Base-by-base conservation (phyloP, 2,888 invertebrate species). In the Tanytarsus gracilentus region DNA sequence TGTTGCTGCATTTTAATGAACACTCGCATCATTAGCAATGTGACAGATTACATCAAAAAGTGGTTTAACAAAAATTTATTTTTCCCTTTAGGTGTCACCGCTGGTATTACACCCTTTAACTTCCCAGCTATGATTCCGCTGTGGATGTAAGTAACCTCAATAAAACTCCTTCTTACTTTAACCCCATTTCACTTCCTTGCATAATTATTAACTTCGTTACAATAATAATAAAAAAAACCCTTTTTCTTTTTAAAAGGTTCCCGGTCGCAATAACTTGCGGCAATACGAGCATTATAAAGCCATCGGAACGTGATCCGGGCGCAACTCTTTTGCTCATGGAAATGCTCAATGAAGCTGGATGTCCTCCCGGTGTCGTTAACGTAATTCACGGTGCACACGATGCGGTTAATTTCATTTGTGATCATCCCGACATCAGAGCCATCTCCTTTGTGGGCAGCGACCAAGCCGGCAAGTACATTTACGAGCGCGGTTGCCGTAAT, bases 91-190 rank as follows among this genome's bases (percentile, higher is more conserved):
- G 99, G 99, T 36, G 73, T 74, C 3, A 87, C 88, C 27, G 90
- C 87, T 68, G 96, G 97, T 52, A 94, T 98, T 67, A 89, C 94
- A n/a, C 97, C 97, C 0, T 98, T 98, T 74, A 98, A 98, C 75
- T 99, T 98, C 75, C 99, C 99, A 0, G 98, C 98, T 27, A 99
- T 99, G 99, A 96, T 99, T 66, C 99, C 99, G 0, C 78, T 99
- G 4, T 99, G 99, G 98, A 88, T 88, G 82, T 53, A 33, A 53
- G 53, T 21, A n/a, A 18, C 26, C 29, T 6, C 16, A 52, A 33
- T 23, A 21, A 52, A 52, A 8, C 6, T 29, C 11, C 18, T 27
- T 18, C 29, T 14, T 51, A 14, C 4, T 18, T n/a, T n/a, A n/a
- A n/a, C n/a, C n/a, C n/a, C n/a, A n/a, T n/a, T n/a, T n/a, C n/a